Evolutionary conservation across 2,797 vertebrate genomes (phyloP).

Genomic region (Darevskia nairensis): DNA sequence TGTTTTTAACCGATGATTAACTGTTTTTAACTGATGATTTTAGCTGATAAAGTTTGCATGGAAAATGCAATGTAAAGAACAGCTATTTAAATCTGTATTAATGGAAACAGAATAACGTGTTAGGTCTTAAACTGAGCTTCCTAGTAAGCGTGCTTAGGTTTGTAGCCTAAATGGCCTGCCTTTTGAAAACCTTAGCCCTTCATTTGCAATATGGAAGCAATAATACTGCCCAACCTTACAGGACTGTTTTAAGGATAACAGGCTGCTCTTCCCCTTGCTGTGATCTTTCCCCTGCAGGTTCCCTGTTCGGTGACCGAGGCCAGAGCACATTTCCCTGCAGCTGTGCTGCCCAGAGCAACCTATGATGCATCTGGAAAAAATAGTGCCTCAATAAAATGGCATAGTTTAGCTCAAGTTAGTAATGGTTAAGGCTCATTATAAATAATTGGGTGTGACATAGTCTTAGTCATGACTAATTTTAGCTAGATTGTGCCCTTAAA

Average conservation of each 20-base stretch:
- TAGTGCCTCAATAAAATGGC: background rate
- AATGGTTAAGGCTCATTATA: background rate
- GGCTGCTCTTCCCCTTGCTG: no score
- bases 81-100: background rate
- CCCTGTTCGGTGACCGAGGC: background rate
- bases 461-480: background rate
- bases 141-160: background rate
- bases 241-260: background rate
- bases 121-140: background rate
- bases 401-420: background rate
- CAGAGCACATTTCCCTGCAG: background rate
- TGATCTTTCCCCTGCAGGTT: background rate
- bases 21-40: no score
- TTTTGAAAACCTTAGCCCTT: background rate
- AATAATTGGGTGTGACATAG: background rate
- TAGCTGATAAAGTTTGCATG: background rate
- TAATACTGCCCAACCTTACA: background rate
- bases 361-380: background rate
- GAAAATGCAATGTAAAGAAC: background rate
- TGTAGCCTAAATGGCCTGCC: background rate
- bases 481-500: no score
- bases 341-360: background rate
- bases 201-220: background rate
- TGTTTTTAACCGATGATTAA: background rate
- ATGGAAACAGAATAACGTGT: background rate